Evolutionary conservation across 1,140 invertebrate genomes (phyloP).

Genomic region (Mercenaria mercenaria): DNA sequence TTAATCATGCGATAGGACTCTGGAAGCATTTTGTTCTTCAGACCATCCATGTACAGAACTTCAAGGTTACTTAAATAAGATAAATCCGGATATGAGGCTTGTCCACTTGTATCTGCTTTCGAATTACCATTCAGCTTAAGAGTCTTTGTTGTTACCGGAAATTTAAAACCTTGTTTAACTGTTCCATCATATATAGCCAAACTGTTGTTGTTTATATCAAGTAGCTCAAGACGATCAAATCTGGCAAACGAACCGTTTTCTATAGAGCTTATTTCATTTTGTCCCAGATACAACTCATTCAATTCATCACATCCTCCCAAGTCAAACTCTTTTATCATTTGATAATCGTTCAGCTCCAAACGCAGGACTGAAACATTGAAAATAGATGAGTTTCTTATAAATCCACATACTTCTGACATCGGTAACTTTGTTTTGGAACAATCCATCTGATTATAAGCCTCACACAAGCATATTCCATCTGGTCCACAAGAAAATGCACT

Average conservation of each 20-base stretch:
- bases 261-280: neutral
- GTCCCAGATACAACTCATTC: neutral
- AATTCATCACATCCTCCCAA: neutral
- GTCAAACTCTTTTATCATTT: neutral
- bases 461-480: neutral
- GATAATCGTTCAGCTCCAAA: neutral
- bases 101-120: neutral
- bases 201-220: neutral
- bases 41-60: neutral
- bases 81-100: neutral
- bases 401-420: neutral
- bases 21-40: neutral
- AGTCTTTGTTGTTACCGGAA: neutral
- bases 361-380: neutral
- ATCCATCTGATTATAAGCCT: neutral
- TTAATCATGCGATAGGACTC: neutral
- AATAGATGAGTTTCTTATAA: neutral
- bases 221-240: neutral
- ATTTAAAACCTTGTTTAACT: neutral
- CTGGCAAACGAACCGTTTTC: neutral
- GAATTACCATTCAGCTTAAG: neutral
- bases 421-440: neutral
- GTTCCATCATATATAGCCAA: neutral
- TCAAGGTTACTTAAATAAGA: neutral
- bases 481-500: neutral